A percentile compares a stretch with the other conserved stretches of the same genome.
Evolutionary conservation across 2,113 vertebrate genomes (phyloP).

Genomic region (Rafetus swinhoei): DNA sequence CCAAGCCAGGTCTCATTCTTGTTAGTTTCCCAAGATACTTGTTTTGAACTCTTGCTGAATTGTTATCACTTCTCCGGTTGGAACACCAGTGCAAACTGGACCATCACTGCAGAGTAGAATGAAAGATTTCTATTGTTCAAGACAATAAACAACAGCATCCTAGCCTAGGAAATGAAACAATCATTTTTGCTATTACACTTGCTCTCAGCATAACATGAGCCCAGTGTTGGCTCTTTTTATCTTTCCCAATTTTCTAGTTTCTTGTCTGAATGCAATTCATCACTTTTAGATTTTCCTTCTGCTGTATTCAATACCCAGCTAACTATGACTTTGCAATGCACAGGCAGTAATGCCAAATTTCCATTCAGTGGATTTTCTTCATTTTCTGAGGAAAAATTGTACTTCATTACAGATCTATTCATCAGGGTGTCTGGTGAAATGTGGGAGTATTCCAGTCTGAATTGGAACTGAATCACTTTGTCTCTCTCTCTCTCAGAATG

Average conservation of each 20-base stretch:
- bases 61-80: constrained; percentile 18
- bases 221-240: constrained; percentile 53
- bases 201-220: constrained; percentile 31
- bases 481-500: not conserved
- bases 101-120: not conserved
- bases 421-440: constrained; percentile 50
- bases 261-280: constrained; percentile 72
- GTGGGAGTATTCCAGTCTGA: constrained; percentile 23
- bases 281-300: constrained; percentile 75
- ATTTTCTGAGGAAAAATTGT: constrained; percentile 71
- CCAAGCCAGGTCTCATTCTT: constrained; percentile 4
- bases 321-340: constrained; percentile 66
- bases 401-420: constrained; percentile 75
- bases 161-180: constrained; percentile 45
- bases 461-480: constrained; percentile 1
- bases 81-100: not conserved
- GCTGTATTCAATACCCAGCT: constrained; percentile 58
- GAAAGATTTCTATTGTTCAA: not conserved
- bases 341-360: constrained; percentile 67
- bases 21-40: not conserved
- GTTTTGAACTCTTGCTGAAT: not conserved
- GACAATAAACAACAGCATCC: not conserved
- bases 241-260: constrained; percentile 63
- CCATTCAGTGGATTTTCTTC: constrained; percentile 66
- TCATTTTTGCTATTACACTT: constrained; percentile 48